These are phyloP conservation scores for Biston stratarius DNA, from an alignment of 2,888 invertebrate genomes.

Conservation along the genomic window DNA sequence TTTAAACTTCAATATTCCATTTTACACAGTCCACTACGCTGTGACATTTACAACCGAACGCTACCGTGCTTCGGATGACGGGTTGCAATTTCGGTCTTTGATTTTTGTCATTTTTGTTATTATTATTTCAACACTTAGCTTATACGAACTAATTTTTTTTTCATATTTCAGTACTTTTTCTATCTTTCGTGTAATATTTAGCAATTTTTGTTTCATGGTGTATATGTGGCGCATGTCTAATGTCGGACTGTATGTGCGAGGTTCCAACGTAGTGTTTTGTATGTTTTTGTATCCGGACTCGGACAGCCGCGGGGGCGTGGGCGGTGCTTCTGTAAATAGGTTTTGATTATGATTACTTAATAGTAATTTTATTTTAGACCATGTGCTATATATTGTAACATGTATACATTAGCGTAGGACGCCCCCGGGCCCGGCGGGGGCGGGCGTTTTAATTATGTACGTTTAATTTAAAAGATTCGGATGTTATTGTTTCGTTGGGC, in stretches of 20 bases:
- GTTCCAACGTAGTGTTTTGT: conserved; percentile 6
- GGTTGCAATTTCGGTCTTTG: no score
- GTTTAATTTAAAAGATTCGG: conserved; percentile 69
- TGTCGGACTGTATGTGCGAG: neutral
- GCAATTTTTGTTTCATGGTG: conserved; percentile 8
- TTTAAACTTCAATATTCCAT: neutral
- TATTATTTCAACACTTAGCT: no score
- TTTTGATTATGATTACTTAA: conserved; percentile 81
- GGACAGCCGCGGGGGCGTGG: neutral
- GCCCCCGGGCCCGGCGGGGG: conserved; percentile 49
- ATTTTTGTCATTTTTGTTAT: no score
- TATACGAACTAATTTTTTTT: no score
- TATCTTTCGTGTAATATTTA: neutral
- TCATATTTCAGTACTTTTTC: no score
- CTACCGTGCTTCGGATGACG: no score
- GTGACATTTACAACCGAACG: no score
- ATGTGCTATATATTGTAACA: conserved; percentile 79
- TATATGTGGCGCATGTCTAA: neutral
- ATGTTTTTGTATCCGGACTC: neutral
- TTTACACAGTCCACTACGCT: neutral
- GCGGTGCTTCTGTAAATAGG: conserved; percentile 69
- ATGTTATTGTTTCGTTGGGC: conserved; percentile 57
- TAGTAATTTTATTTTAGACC: conserved; percentile 83
- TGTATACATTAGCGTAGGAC: conserved; percentile 43
- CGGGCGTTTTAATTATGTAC: conserved; percentile 67